Conservation (phyloP, 2,888 invertebrate species). For the Gryllus longicercus region DNA sequence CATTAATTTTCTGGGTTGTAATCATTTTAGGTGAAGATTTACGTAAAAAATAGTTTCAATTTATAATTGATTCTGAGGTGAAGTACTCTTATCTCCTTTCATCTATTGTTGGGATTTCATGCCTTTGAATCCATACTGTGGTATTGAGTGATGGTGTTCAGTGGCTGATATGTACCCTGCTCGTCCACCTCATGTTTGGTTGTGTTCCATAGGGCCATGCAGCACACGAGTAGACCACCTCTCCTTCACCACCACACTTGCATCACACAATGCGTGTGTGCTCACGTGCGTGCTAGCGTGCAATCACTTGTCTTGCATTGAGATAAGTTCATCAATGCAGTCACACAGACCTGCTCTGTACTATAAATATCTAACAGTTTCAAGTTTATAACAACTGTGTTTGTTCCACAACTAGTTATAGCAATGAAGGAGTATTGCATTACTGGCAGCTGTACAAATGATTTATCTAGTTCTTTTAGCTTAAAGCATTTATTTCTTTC, state of each 20-base stretch:
- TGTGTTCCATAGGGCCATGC: conserved; percentile 17
- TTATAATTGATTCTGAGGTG: no score
- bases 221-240: conserved; percentile 17
- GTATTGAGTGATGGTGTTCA: no score
- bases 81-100: no score
- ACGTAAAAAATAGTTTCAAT: no score
- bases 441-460: neutral
- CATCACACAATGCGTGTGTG: conserved; percentile 1
- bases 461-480: neutral
- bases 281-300: conserved; percentile 17
- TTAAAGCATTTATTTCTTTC: neutral
- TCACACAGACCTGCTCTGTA: neutral
- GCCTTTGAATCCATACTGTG: no score
- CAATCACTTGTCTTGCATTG: conserved; percentile 3
- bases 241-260: conserved; percentile 4
- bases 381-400: neutral
- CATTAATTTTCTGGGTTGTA: no score
- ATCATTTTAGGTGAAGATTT: no score
- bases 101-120: no score
- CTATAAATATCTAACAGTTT: neutral
- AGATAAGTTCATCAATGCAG: conserved; percentile 11
- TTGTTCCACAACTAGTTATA: neutral
- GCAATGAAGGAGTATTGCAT: neutral
- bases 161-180: neutral
- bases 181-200: conserved; percentile 17